Conservation (phyloP, 2,797 vertebrate genomes). For the Myotis daubentonii region DNA sequence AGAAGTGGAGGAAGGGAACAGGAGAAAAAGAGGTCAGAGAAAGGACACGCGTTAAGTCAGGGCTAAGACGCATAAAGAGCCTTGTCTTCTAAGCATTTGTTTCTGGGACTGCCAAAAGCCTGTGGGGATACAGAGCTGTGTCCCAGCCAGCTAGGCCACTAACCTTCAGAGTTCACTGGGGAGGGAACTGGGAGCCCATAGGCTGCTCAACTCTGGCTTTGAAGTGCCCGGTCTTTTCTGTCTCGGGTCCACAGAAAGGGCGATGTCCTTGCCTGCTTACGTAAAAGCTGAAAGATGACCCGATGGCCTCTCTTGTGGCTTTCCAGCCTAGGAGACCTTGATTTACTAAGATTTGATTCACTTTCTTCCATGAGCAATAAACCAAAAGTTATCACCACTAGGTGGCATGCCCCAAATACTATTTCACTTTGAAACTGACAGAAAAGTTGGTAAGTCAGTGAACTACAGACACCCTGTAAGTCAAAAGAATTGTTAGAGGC, state of each 20-base stretch:
- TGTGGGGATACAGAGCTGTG: background rate
- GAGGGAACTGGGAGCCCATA: background rate
- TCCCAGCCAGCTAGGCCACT: background rate
- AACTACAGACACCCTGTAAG: background rate
- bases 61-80: background rate
- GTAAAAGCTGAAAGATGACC: constrained; percentile 1
- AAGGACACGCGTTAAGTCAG: constrained; percentile 11
- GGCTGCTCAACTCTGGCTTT: background rate
- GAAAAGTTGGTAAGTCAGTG: background rate
- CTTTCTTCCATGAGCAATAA: constrained; percentile 33
- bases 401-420: constrained; percentile 85
- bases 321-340: constrained; percentile 19
- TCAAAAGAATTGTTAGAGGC: background rate
- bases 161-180: background rate
- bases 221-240: background rate
- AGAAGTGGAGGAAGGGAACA: no score
- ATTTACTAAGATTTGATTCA: constrained; percentile 49
- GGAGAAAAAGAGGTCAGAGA: constrained; percentile 40
- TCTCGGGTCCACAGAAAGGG: background rate
- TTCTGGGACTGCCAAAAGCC: constrained; percentile 1
- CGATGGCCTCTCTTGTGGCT: background rate
- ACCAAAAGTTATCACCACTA: constrained; percentile 79
- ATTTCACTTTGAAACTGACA: constrained; percentile 62
- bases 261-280: background rate
- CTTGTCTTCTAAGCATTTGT: background rate